Evolutionary conservation across 2,797 vertebrate species (phyloP).

Genomic region (Tamandua tetradactyla): DNA sequence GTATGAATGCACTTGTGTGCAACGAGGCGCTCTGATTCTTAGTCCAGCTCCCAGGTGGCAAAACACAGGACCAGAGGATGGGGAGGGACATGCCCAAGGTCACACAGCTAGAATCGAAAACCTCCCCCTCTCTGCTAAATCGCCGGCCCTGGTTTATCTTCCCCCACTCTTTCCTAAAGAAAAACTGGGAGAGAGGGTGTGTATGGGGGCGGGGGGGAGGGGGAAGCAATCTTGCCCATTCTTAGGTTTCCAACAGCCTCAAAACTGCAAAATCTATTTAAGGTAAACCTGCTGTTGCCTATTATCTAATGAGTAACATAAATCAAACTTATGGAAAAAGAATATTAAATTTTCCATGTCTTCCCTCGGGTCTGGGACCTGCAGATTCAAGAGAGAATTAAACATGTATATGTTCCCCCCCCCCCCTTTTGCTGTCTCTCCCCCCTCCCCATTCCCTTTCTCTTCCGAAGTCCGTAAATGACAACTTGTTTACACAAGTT

Average conservation of each 20-base stretch:
- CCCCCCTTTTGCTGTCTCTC: not conserved
- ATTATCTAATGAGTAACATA: constrained; percentile 71
- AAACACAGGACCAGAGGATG: constrained; percentile 67
- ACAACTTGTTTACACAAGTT: constrained; percentile 88
- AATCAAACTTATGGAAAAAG: constrained; percentile 85
- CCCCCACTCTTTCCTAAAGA: not conserved
- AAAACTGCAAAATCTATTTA: constrained; percentile 82
- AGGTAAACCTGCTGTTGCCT: constrained; percentile 78
- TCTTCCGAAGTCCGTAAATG: constrained; percentile 82
- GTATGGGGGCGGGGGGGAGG: fast-evolving
- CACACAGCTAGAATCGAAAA: not conserved
- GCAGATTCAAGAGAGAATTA: constrained; percentile 63
- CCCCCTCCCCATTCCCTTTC: constrained; percentile 64
- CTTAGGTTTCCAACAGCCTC: constrained; percentile 43
- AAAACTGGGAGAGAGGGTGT: not conserved
- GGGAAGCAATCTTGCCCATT: not conserved
- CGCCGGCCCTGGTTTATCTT: not conserved
- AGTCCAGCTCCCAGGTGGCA: not conserved
- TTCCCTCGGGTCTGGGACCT: constrained; percentile 76
- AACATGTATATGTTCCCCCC: constrained; percentile 50
- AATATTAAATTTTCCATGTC: constrained; percentile 84
- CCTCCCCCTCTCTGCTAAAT: not conserved
- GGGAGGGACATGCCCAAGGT: not conserved
- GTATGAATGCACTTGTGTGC: not conserved
- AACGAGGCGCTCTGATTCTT: not conserved